phyloP scores from a whole-genome alignment of 2,888 invertebrate species.

The Epistrophe eligans region DNA sequence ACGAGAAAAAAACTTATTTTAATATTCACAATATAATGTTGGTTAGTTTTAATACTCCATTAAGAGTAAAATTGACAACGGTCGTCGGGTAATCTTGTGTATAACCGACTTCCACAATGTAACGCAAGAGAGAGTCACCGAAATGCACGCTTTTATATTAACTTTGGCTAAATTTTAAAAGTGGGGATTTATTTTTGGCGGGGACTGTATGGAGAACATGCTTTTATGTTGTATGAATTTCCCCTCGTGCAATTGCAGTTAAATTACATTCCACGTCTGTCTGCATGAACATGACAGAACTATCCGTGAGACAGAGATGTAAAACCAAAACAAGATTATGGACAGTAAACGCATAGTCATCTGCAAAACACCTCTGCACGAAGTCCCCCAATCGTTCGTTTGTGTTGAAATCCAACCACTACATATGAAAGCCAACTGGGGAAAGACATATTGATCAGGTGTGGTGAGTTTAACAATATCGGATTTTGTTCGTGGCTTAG shows the following conservation, averaged over 20 bases:
- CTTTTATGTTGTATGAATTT: slow-evolving; percentile 28
- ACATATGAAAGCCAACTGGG: background rate
- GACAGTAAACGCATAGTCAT: slow-evolving; percentile 43
- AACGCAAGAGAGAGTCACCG: slow-evolving; percentile 79
- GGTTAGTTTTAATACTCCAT: slow-evolving; percentile 32
- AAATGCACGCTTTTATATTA: slow-evolving; percentile 79
- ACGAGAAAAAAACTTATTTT: slow-evolving; percentile 41
- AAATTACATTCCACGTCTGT: slow-evolving; percentile 27
- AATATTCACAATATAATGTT: slow-evolving; percentile 47
- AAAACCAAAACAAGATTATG: slow-evolving; percentile 44
- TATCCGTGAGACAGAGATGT: slow-evolving; percentile 44
- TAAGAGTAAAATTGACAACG: slow-evolving; percentile 63
- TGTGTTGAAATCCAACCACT: slow-evolving; percentile 20
- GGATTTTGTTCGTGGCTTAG: slow-evolving; percentile 50
- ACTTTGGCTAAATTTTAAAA: slow-evolving; percentile 74
- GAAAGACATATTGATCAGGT: slow-evolving; percentile 15
- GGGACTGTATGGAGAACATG: slow-evolving; percentile 65
- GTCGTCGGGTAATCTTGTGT: slow-evolving; percentile 77
- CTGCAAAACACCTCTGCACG: slow-evolving; percentile 49
- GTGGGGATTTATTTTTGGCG: slow-evolving; percentile 75
- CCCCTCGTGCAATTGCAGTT: slow-evolving; percentile 45
- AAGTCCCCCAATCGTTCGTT: background rate
- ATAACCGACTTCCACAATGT: slow-evolving; percentile 79
- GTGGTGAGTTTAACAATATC: slow-evolving; percentile 59
- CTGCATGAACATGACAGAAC: slow-evolving; percentile 61